Percentiles rank a stretch among this genome's conserved stretches.
phyloP scores from a whole-genome alignment of 2,797 vertebrate species.

The Poliocrania exsul region DNA sequence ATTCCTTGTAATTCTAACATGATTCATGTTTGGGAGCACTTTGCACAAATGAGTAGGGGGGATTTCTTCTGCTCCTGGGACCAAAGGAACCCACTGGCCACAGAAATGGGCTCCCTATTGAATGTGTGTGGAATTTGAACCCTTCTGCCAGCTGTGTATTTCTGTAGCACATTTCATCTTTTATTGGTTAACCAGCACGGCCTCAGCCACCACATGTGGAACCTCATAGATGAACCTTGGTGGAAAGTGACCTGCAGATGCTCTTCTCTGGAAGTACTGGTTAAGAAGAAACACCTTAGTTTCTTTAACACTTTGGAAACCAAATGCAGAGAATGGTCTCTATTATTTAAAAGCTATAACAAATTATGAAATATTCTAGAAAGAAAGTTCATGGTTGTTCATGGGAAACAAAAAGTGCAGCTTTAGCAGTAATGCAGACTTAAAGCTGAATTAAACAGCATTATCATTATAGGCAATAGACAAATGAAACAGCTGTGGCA shows the following conservation, averaged over 20 bases:
- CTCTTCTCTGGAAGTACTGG: not conserved
- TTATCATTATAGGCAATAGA: rapidly evolving
- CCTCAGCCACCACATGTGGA: not conserved
- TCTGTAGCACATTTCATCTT: not conserved
- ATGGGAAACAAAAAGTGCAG: not conserved
- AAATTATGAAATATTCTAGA: not conserved
- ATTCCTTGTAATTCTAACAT: not conserved
- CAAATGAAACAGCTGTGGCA: not conserved
- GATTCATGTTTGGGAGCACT: not conserved
- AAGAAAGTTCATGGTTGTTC: not conserved
- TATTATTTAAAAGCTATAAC: not conserved
- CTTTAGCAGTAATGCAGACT: not conserved
- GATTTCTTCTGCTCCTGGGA: not conserved
- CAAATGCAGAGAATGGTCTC: not conserved
- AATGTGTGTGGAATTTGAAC: not conserved
- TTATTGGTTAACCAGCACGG: rapidly evolving
- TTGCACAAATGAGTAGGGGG: rapidly evolving
- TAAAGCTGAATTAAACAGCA: not conserved
- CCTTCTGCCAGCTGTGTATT: not conserved
- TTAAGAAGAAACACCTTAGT: not conserved
- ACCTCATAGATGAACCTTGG: too few species aligned
- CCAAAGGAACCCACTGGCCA: not conserved
- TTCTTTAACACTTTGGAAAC: not conserved
- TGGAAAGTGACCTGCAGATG: not conserved
- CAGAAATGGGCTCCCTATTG: rapidly evolving